Evolutionary conservation across 2,113 vertebrate species (phyloP), one percentile per base, ranked within the genome.

Genomic region (Oreotrochilus melanogaster): DNA sequence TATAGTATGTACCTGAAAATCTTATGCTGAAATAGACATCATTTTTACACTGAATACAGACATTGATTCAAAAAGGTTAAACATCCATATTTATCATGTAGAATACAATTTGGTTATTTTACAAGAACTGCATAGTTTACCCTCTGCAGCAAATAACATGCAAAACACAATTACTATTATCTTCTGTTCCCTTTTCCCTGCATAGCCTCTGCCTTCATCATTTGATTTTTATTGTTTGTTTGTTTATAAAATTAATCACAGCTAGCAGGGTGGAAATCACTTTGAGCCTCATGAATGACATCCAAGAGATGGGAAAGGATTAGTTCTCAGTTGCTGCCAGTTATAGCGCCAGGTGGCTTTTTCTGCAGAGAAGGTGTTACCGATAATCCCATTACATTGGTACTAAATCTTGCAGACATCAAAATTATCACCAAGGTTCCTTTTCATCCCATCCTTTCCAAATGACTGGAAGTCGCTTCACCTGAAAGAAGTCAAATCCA

Each of bases 301-400:
- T 99, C 98, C 98, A 98, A 98, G 98, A 99, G 99, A 99, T 98
- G 99, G 98, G 98, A 99, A 98, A 94, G 99, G 99, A 99, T 99
- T 99, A 99, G 98, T 98, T 98, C 98, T 97, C 98, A 98, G 98
- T 98, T 97, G 98, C 98, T 99, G 98, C 98, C 99, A 99, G 99
- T 99, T 99, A 98, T 97, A 99, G 98, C 98, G 94, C 99, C 99
- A 99, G 99, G 99, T 99, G 99, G 99, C 98, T 99, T 98, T 98
- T 98, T 98, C 98, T 98, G 97, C 98, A 97, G 98, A 96, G 98
- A 99, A 99, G 99, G 99, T 99, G 99, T 99, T 99, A 99, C 98
- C 95, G 98, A 98, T 99, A 99, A 99, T 99, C 99, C 98, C 99
- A 99, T 99, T 99, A 99, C 98, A 98, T 98, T 98, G 97, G 97